These are phyloP conservation scores for Trogon melanurus DNA, from an alignment of 2,113 vertebrate species.

Conservation along the genomic window DNA sequence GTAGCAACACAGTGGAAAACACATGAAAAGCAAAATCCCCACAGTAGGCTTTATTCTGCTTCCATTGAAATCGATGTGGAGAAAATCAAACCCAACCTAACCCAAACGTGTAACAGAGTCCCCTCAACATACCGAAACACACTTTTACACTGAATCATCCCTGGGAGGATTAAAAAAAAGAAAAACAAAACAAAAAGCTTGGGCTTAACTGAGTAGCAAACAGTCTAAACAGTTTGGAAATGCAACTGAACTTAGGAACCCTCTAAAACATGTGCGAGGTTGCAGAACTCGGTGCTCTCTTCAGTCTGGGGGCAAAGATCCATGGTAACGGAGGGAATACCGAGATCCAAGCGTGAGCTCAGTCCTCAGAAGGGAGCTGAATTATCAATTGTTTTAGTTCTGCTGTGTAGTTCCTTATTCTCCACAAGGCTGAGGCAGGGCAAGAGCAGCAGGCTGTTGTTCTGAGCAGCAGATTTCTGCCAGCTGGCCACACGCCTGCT, in stretches of 20 bases:
- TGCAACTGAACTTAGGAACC: constrained; percentile 17
- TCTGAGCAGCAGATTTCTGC: neutral
- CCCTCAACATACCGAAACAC: neutral
- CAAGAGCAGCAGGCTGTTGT: constrained; percentile 18
- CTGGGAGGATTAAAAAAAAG: neutral
- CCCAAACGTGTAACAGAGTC: neutral
- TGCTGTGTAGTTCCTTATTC: neutral
- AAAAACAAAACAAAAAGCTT: neutral
- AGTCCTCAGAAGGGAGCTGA: neutral
- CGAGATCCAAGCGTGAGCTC: neutral
- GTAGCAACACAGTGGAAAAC: neutral
- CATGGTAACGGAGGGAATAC: neutral
- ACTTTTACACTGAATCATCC: neutral
- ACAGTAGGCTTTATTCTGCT: neutral
- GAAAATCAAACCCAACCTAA: neutral
- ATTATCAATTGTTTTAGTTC: neutral
- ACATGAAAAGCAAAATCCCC: neutral
- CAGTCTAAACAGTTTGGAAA: constrained; percentile 11
- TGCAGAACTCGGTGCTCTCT: neutral
- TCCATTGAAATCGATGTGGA: neutral
- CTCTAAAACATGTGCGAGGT: neutral
- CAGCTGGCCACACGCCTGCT: constrained; percentile 13
- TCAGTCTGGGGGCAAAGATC: neutral
- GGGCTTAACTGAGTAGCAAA: neutral
- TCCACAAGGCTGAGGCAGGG: neutral